Conservation (phyloP, 2,888 invertebrate species). For the Hecatera dysodea region DNA sequence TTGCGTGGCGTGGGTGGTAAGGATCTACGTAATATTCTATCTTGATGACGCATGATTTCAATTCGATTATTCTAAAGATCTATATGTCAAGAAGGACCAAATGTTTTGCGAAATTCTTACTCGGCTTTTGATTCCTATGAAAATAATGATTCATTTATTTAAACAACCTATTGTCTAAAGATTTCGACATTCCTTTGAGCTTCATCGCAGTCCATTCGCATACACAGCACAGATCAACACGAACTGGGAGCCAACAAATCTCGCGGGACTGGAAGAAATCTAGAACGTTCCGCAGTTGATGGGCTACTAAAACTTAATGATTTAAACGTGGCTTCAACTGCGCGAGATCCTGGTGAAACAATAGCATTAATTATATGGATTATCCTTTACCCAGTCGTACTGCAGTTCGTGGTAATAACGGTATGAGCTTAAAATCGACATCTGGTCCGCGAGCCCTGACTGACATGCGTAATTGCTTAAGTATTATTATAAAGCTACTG, state of each 20-base stretch:
- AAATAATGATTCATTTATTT: slow-evolving; percentile 49
- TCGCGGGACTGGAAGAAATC: slow-evolving; percentile 39
- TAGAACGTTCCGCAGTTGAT: slow-evolving; percentile 59
- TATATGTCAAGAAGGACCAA: neutral
- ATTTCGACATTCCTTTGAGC: slow-evolving; percentile 41
- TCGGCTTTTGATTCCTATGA: slow-evolving; percentile 29
- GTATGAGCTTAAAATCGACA: slow-evolving; percentile 77
- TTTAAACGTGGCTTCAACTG: slow-evolving; percentile 62
- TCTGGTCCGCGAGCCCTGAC: slow-evolving; percentile 80
- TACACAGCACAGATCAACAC: slow-evolving; percentile 36
- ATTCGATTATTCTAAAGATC: neutral
- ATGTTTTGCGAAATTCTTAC: slow-evolving; percentile 28
- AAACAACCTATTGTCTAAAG: slow-evolving; percentile 54
- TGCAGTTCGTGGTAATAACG: slow-evolving; percentile 77
- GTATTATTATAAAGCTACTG: slow-evolving; percentile 86
- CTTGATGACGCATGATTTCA: slow-evolving; percentile 2
- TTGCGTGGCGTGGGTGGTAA: neutral
- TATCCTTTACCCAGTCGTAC: slow-evolving; percentile 72
- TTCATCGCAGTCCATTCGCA: slow-evolving; percentile 25
- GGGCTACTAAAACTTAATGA: slow-evolving; percentile 64
- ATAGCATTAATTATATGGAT: slow-evolving; percentile 77
- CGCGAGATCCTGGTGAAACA: slow-evolving; percentile 71
- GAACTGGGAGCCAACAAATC: slow-evolving; percentile 33
- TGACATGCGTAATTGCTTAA: slow-evolving; percentile 77
- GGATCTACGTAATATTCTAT: slow-evolving; percentile 3